Percentiles rank a stretch among this genome's conserved stretches.
phyloP scores from a whole-genome alignment of 2,797 vertebrate species.

The Mormyrus hasselquistii region DNA sequence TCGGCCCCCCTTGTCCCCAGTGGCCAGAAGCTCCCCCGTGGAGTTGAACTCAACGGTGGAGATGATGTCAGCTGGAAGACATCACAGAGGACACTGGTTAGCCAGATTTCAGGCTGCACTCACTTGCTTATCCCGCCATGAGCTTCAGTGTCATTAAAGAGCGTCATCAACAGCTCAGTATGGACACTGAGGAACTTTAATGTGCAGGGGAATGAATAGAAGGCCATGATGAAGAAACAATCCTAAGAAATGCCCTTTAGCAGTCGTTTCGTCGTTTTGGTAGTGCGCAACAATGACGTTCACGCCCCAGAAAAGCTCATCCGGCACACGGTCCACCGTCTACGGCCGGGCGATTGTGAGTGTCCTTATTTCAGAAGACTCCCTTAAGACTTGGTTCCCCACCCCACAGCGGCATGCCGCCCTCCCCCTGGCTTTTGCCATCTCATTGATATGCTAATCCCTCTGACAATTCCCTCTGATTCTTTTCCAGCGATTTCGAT shows the following conservation, averaged over 20 bases:
- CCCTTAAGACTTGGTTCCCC: neutral
- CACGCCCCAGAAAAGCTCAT: neutral
- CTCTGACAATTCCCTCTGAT: neutral
- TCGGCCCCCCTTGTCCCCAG: conserved; percentile 93
- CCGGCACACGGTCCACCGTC: neutral
- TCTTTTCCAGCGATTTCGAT: conserved; percentile 9
- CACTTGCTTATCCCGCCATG: neutral
- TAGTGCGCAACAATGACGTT: neutral
- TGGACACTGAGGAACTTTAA: neutral
- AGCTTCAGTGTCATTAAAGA: conserved; percentile 24
- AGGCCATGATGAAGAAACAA: conserved; percentile 7
- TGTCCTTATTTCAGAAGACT: neutral
- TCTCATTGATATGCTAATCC: conserved; percentile 23
- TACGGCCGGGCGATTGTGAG: neutral
- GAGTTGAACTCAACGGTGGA: conserved; percentile 98
- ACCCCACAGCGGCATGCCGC: neutral
- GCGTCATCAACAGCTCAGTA: neutral
- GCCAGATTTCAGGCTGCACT: neutral
- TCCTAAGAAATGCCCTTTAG: neutral
- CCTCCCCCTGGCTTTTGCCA: neutral
- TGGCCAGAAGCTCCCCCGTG: conserved; percentile 92
- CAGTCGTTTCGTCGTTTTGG: neutral
- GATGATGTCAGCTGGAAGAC: conserved; percentile 90
- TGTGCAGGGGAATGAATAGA: conserved; percentile 31
- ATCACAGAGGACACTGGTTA: neutral